Percentiles rank a stretch among this genome's conserved stretches.
phyloP scores from a whole-genome alignment of 2,888 invertebrate species.

The Hedya salicella region DNA sequence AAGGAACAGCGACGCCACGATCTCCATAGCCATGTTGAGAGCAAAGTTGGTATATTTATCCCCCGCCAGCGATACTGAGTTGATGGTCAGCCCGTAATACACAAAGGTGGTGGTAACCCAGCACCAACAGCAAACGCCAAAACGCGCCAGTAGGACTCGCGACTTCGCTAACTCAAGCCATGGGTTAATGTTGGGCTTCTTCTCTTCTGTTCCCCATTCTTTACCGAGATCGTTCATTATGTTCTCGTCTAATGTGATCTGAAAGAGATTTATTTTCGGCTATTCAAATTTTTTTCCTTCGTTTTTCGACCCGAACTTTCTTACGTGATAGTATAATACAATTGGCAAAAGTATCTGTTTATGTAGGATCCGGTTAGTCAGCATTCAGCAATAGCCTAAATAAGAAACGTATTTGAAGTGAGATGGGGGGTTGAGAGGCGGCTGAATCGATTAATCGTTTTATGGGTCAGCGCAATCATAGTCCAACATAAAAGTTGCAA shows the following conservation, averaged over 20 bases:
- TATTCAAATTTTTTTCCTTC: background rate
- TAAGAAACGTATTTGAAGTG: no score
- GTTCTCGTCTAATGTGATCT: constrained; percentile 66
- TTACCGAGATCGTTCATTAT: constrained; percentile 57
- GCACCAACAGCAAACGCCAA: constrained; percentile 78
- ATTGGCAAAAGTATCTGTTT: no score
- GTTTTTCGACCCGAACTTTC: no score
- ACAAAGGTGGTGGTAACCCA: constrained; percentile 91
- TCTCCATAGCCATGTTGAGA: constrained; percentile 78
- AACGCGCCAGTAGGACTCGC: constrained; percentile 63
- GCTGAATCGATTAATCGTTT: no score
- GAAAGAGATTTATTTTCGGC: constrained; percentile 2
- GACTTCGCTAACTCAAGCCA: constrained; percentile 65
- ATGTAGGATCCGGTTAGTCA: no score
- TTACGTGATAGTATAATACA: no score
- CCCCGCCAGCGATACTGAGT: constrained; percentile 89
- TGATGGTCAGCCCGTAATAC: constrained; percentile 92
- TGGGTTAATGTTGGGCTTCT: constrained; percentile 50
- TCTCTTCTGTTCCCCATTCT: constrained; percentile 45
- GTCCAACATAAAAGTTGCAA: no score
- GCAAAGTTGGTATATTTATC: constrained; percentile 90
- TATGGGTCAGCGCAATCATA: no score
- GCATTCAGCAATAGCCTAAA: no score
- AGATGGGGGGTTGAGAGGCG: no score
- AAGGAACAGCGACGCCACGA: constrained; percentile 75